Base-by-base conservation (phyloP, 2,113 vertebrate genomes). In the Pterocles gutturalis region DNA sequence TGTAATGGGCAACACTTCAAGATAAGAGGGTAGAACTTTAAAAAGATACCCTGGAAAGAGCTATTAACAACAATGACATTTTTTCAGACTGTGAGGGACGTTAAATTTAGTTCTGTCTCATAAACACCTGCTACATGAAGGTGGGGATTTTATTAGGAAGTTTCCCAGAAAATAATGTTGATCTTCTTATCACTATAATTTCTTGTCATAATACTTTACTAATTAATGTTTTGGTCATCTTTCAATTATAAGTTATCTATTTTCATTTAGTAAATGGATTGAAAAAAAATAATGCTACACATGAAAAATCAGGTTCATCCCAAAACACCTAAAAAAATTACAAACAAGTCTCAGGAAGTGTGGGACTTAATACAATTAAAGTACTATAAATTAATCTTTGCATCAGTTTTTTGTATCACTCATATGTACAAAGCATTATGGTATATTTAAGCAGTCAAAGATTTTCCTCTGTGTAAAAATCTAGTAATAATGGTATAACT, bases 101-200 rank as follows among this genome's bases (percentile, higher is more conserved):
- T n/a, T 31, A 60, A 9, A 34, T 62, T 70, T 76, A 13, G 15
- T 33, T 84, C 22, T 79, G 33, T 71, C 43, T 77, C 43, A 25
- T 11, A 12, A 71, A 61, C 10, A 61, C 24, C 11, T 0, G 0
- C 55, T 91, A 19, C 21, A 8, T 12, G 7, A 86, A 5, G 14
- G 18, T 58, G 7, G 7, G 33, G 25, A 84, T 83, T 92, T 49
- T 69, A 61, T 2, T 70, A 1, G 17, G 54, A 81, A 3, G 2
- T 24, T 84, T 65, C 17, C 73, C 15, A 70, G 36, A 41, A 91
- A 87, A 48, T 29, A 34, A 51, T 80, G 69, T 58, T 61, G 19
- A 60, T 71, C 19, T 18, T 84, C 7, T 76, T 72, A 87, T 54
- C 31, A 22, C 18, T 57, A 5, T 20, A 46, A 25, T 4, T 75